These are phyloP conservation scores for Falco berigora DNA, from an alignment of 2,797 vertebrate genomes.

Conservation along the genomic window DNA sequence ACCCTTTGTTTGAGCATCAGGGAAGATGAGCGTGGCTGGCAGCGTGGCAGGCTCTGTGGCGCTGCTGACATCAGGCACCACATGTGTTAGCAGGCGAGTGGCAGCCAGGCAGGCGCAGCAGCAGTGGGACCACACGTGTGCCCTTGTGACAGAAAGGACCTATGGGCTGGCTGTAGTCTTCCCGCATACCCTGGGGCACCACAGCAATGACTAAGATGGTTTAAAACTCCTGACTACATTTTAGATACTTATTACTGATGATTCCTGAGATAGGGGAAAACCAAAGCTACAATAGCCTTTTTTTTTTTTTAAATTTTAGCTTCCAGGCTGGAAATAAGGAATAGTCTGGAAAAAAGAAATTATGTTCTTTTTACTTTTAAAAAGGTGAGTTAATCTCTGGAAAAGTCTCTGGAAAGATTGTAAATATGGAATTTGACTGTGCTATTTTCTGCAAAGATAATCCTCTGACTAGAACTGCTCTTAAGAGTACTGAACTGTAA, in stretches of 20 bases:
- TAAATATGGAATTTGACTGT: not conserved
- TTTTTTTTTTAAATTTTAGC: not conserved
- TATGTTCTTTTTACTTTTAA: not conserved
- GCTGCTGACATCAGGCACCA: not conserved
- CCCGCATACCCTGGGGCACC: no score
- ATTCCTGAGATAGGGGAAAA: not conserved
- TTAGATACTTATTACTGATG: not conserved
- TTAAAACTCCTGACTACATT: not conserved
- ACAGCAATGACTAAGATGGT: not conserved
- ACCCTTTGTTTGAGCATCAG: not conserved
- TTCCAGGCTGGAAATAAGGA: not conserved
- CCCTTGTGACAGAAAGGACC: not conserved
- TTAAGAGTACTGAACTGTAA: not conserved
- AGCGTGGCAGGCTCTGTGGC: rapidly evolving
- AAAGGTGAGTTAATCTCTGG: not conserved
- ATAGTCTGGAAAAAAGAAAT: not conserved
- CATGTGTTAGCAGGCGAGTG: rapidly evolving
- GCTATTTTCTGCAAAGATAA: not conserved
- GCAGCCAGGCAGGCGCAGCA: not conserved
- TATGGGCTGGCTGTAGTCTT: not conserved
- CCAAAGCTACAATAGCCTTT: not conserved
- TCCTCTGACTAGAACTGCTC: not conserved
- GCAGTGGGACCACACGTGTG: rapidly evolving
- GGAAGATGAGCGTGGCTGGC: not conserved
- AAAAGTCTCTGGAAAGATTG: not conserved